Evolutionary conservation across 2,888 invertebrate species (phyloP).

Genomic region (Patella caerulea): DNA sequence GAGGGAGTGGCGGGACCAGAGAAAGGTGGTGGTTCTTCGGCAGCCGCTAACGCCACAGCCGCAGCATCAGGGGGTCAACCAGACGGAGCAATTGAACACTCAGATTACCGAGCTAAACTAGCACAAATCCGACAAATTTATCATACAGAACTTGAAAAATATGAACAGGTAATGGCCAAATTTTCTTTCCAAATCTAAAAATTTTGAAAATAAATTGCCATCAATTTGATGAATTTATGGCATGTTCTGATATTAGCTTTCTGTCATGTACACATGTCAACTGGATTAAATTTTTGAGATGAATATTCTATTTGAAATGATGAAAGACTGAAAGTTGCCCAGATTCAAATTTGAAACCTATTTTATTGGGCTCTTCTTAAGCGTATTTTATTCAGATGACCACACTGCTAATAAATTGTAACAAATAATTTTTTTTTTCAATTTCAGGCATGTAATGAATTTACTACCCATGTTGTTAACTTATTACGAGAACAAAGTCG

Average conservation of each 20-base stretch:
- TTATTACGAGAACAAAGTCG: constrained; percentile 95
- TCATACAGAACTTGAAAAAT: constrained; percentile 99
- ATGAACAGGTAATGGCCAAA: constrained; percentile 84
- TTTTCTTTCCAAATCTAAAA: not conserved
- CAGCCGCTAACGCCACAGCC: constrained; percentile 68
- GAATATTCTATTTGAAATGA: too few relatives aligned
- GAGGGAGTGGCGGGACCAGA: constrained; percentile 81
- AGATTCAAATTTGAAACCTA: too few relatives aligned
- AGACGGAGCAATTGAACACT: constrained; percentile 95
- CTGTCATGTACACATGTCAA: too few relatives aligned
- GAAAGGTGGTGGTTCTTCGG: constrained; percentile 69
- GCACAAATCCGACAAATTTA: constrained; percentile 99
- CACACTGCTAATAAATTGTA: too few relatives aligned
- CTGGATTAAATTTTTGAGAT: too few relatives aligned
- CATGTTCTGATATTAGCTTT: too few relatives aligned
- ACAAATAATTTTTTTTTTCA: not conserved
- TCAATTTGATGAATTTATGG: too few relatives aligned
- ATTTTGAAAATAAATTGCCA: too few relatives aligned
- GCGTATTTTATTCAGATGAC: too few relatives aligned
- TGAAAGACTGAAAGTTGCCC: too few relatives aligned
- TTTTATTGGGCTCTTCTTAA: too few relatives aligned
- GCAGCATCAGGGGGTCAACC: constrained; percentile 68
- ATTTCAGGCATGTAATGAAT: constrained; percentile 95
- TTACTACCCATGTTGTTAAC: constrained; percentile 99
- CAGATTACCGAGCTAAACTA: constrained; percentile 98